Conservation (phyloP, 2,113 vertebrate genomes). For the Cottus gobio region DNA sequence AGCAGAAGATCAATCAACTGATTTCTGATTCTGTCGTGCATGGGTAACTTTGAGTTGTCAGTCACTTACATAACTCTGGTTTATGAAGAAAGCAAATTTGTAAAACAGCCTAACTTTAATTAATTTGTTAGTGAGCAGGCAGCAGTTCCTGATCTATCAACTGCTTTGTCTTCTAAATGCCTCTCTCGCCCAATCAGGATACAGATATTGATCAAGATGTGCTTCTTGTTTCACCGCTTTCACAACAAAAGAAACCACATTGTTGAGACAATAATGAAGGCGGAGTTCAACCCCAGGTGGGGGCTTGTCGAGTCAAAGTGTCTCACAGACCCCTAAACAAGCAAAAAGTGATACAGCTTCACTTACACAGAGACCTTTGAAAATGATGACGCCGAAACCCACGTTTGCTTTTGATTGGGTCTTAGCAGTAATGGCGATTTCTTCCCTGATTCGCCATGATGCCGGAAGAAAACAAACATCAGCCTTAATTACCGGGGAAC, state of each 20-base stretch:
- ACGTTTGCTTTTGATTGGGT: no score
- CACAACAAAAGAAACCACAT: background rate
- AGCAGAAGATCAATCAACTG: background rate
- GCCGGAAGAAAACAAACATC: no score
- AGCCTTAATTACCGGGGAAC: no score
- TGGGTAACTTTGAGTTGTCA: background rate
- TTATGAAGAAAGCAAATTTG: background rate
- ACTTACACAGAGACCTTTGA: background rate
- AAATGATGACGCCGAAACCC: no score
- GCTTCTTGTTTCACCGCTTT: background rate
- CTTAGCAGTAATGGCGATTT: no score
- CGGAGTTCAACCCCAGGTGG: background rate
- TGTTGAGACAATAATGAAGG: background rate
- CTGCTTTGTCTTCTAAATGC: constrained; percentile 5
- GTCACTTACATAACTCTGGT: background rate
- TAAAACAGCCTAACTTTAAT: background rate
- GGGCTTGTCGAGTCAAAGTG: background rate
- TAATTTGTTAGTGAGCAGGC: background rate
- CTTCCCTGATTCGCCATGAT: no score
- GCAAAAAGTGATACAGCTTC: background rate
- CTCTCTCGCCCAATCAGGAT: background rate
- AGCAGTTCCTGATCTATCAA: background rate
- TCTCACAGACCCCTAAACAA: background rate
- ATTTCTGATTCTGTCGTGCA: background rate
- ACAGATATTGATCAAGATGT: constrained; percentile 21